A percentile compares a stretch with the other conserved stretches of the same genome.
These are phyloP conservation scores for Andricus grossulariae DNA, from an alignment of 1,140 invertebrate species.

Conservation along the genomic window DNA sequence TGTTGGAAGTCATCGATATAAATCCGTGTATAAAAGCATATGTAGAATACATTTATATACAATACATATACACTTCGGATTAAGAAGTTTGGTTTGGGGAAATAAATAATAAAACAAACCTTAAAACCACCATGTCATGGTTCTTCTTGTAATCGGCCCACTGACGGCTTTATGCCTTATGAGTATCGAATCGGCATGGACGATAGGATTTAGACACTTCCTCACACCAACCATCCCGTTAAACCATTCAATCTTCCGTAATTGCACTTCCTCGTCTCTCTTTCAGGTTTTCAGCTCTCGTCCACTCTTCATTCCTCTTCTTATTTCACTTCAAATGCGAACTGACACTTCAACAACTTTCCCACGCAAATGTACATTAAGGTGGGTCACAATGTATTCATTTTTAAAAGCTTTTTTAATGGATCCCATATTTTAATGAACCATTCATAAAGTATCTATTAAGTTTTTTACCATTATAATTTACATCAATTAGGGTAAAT, in stretches of 20 bases:
- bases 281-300: not conserved
- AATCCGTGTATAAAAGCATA: not conserved
- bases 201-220: slow-evolving; percentile 53
- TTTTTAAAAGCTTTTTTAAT: not conserved
- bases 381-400: not conserved
- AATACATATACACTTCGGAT: slow-evolving; percentile 50
- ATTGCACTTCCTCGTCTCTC: slow-evolving; percentile 24
- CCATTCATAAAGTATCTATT: no score
- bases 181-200: slow-evolving; percentile 48
- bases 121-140: slow-evolving; percentile 45
- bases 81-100: slow-evolving; percentile 52
- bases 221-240: slow-evolving; percentile 21
- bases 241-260: slow-evolving; percentile 9
- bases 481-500: no score
- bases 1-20: slow-evolving; percentile 29
- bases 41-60: not conserved
- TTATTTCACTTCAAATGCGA: slow-evolving; percentile 23
- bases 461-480: no score
- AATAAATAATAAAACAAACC: slow-evolving; percentile 33
- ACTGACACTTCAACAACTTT: slow-evolving; percentile 14
- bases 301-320: not conserved
- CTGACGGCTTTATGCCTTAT: slow-evolving; percentile 50
- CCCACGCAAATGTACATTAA: slow-evolving; percentile 1
- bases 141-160: slow-evolving; percentile 53
- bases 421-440: no score